A percentile compares a stretch with the other conserved stretches of the same genome.
Evolutionary conservation across 2,113 vertebrate species (phyloP).

Genomic region (Cavia porcellus): DNA sequence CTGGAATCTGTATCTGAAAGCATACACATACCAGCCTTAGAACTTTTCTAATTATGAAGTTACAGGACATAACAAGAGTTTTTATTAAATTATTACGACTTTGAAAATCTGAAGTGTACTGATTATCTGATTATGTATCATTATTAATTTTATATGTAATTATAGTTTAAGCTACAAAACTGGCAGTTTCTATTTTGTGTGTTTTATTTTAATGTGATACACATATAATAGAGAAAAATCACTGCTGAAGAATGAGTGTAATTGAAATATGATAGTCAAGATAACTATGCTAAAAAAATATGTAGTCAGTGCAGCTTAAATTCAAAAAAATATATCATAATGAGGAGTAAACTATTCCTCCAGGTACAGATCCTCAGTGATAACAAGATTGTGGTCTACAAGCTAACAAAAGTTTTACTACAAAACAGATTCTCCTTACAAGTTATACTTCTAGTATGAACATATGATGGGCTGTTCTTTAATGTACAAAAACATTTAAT

Average conservation of each 20-base stretch:
- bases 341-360: background rate
- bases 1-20: background rate
- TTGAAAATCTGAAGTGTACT: background rate
- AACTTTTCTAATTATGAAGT: background rate
- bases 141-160: background rate
- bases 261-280: background rate
- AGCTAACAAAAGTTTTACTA: background rate
- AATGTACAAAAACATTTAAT: conserved; percentile 9
- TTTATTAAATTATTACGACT: background rate
- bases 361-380: background rate
- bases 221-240: background rate
- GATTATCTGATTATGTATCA: background rate
- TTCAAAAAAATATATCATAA: background rate
- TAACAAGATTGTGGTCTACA: no score
- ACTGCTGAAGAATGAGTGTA: background rate
- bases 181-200: background rate
- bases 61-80: background rate
- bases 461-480: background rate
- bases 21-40: background rate
- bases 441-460: background rate
- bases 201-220: background rate
- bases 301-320: background rate
- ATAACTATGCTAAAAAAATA: background rate
- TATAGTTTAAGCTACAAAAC: background rate
- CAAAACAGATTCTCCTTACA: background rate